Base-by-base conservation (phyloP, 1,140 invertebrate genomes). In the Penaeus vannamei region DNA sequence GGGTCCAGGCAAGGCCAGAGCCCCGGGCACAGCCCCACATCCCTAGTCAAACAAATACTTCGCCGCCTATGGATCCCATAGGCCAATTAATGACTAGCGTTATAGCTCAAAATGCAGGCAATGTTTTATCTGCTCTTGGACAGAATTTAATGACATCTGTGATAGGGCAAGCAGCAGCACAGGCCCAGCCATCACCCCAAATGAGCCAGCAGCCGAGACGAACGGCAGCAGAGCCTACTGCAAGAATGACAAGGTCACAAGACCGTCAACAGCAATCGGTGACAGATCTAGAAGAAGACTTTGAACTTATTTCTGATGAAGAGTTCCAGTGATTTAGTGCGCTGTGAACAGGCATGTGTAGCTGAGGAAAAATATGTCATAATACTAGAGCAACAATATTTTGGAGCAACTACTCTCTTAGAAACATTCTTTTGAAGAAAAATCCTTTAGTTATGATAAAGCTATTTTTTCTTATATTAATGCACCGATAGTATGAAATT, bases 231-330 rank as follows among this genome's bases (percentile, higher is more conserved):
- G 29, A 76, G 82, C 83, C 87, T 20, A 61, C 87, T 17, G 60
- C 87, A 23, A 89, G 87, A 85, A 89, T 89, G 87, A 83, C 87
- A 53, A 76, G 87, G 81, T 89, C 87, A 80, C 60, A 79, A 32
- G 87, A 89, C 69, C 76, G 61, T 4, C 29, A 76, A 3, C 87
- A 84, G 42, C 82, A 84, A 29, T 89, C 87, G 22, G 69, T 69
- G 12, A 77, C 66, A 29, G 87, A 89, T n/a, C 29, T 89, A 22
- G 87, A 89, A 36, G 87, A 89, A 72, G 87, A 89, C 80, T 89
- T 89, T 84, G 87, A 89, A 85, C 72, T 89, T n/a, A 89, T 89
- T 85, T 89, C 87, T 77, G 87, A 89, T 80, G 87, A 89, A 42
- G 87, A 89, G 79, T 85, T 77, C 64, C 87, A 89, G 87, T 89